Conservation (phyloP, 2,888 invertebrate species). For the Pseudoips prasinana region DNA sequence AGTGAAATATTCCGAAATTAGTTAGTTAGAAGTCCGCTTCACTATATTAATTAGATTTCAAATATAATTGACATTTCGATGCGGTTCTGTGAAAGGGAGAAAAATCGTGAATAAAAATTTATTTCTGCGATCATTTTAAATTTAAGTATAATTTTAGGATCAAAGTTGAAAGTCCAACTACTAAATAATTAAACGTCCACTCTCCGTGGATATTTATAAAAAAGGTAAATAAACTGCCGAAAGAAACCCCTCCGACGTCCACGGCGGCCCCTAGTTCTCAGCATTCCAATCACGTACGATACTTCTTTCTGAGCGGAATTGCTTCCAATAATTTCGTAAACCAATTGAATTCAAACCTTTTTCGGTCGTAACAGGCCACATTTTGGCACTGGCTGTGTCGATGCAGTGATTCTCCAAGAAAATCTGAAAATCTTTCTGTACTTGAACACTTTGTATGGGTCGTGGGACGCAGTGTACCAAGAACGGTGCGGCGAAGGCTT, state of each 20-base stretch:
- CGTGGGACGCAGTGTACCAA: constrained; percentile 47
- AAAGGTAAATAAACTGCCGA: constrained; percentile 63
- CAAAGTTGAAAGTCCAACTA: too few relatives aligned
- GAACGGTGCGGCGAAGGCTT: constrained; percentile 60
- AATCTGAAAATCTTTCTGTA: constrained; percentile 62
- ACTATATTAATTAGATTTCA: too few relatives aligned
- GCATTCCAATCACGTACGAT: constrained; percentile 67
- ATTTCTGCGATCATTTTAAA: too few relatives aligned
- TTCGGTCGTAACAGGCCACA: constrained; percentile 59
- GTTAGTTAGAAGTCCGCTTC: too few relatives aligned
- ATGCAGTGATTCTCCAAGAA: constrained; percentile 64
- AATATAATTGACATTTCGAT: too few relatives aligned
- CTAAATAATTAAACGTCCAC: constrained; percentile 1
- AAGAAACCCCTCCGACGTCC: constrained; percentile 40
- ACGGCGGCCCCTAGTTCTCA: constrained; percentile 46
- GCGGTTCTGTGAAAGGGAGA: too few relatives aligned
- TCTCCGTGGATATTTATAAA: constrained; percentile 28
- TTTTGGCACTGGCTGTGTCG: constrained; percentile 50
- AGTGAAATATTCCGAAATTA: too few relatives aligned
- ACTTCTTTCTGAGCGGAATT: constrained; percentile 78
- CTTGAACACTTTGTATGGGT: constrained; percentile 67
- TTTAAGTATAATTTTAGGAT: too few relatives aligned
- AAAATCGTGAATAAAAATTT: too few relatives aligned
- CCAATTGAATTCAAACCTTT: constrained; percentile 73
- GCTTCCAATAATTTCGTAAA: constrained; percentile 65